A percentile compares a stretch with the other conserved stretches of the same genome.
phyloP scores from a whole-genome alignment of 1,140 invertebrate genomes.

The Nephila pilipes region DNA sequence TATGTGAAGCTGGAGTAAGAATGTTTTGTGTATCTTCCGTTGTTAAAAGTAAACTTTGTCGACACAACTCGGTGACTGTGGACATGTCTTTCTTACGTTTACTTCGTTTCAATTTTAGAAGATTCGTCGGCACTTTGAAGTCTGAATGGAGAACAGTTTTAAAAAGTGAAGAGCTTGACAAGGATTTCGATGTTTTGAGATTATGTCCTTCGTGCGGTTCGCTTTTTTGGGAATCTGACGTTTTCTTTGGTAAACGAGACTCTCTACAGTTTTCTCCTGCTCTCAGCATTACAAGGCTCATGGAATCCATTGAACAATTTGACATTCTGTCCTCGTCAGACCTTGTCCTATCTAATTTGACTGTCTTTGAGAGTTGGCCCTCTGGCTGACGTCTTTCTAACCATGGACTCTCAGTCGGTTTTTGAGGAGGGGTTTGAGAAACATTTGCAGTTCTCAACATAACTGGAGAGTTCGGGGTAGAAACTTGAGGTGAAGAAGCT shows the following conservation, averaged over 20 bases:
- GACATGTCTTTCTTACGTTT: constrained; percentile 71
- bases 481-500: constrained; percentile 8
- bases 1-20: neutral
- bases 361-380: neutral
- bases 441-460: neutral
- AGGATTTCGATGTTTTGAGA: constrained; percentile 62
- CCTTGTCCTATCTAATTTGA: neutral
- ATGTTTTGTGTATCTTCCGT: neutral
- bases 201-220: neutral
- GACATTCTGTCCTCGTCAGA: constrained; percentile 34
- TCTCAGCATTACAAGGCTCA: constrained; percentile 53
- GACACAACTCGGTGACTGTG: constrained; percentile 62
- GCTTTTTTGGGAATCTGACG: neutral
- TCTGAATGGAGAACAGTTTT: constrained; percentile 56
- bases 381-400: neutral
- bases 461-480: neutral
- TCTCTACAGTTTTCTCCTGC: constrained; percentile 64
- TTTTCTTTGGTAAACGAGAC: constrained; percentile 46
- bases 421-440: neutral
- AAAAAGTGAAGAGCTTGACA: constrained; percentile 70
- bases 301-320: constrained; percentile 60
- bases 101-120: constrained; percentile 51
- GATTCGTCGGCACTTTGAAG: constrained; percentile 55
- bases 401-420: neutral
- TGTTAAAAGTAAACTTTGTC: constrained; percentile 57